phyloP scores from a whole-genome alignment of 2,113 vertebrate species.

The Sorex araneus region DNA sequence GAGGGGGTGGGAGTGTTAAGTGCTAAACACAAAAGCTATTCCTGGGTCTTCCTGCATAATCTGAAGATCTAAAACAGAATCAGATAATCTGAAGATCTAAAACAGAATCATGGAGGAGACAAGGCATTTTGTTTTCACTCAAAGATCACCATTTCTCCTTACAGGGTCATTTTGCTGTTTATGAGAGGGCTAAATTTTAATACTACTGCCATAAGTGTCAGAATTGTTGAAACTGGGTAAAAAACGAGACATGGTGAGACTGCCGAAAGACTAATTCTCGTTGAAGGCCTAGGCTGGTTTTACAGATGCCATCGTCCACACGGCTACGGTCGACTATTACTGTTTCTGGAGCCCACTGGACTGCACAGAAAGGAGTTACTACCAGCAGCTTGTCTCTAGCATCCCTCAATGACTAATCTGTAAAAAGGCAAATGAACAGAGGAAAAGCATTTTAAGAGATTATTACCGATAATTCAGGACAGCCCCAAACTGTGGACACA shows the following conservation, averaged over 20 bases:
- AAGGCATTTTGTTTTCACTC: slow-evolving; percentile 37
- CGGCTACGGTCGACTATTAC: not conserved
- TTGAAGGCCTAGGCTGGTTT: not conserved
- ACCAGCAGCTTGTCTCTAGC: not conserved
- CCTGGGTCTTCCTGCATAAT: slow-evolving; percentile 18
- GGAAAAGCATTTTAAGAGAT: not conserved
- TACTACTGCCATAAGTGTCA: not conserved
- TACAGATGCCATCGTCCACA: not conserved
- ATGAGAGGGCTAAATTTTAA: slow-evolving; percentile 18
- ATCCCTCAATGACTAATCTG: not conserved
- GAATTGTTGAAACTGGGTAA: slow-evolving; percentile 1
- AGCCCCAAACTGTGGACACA: not conserved
- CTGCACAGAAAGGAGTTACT: not conserved
- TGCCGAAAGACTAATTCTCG: slow-evolving; percentile 45
- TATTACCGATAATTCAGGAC: not conserved
- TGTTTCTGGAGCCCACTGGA: not conserved
- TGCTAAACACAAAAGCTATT: slow-evolving; percentile 38
- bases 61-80: slow-evolving; percentile 31
- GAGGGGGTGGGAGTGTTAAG: not conserved
- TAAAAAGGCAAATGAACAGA: slow-evolving; percentile 31
- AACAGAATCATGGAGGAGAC: not conserved
- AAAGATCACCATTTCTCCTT: slow-evolving; percentile 19
- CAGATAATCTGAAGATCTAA: too few species aligned
- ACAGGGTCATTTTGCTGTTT: not conserved
- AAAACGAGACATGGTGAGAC: slow-evolving; percentile 6